Base-by-base conservation (phyloP, 2,797 vertebrate species). In the Tauraco hartlaubi region DNA sequence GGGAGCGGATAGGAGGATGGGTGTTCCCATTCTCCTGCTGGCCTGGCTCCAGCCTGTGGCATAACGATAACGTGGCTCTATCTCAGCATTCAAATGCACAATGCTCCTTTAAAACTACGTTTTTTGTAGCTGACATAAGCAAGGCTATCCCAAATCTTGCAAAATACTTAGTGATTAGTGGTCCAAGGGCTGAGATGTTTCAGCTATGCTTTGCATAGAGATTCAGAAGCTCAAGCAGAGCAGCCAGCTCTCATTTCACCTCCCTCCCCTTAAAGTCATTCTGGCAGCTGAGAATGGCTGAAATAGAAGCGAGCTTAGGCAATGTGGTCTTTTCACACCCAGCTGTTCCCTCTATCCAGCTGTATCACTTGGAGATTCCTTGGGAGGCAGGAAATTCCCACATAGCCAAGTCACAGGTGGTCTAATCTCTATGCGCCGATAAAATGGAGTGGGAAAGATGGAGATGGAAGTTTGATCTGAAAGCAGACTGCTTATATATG, bases 1-100 rank as follows among this genome's bases (percentile, higher is more conserved):
- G 35, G 37, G 85, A 95, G 64, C 67, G 95, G 91, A 97, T 62
- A 80, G 56, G 39, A 83, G 46, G 59, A 78, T 77, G 88, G 79
- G 84, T 78, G 86, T 94, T 96, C 68, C 91, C 31, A 0, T 33
- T 73, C 63, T 74, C 75, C 72, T 79, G 25, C 75, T 77, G 93
- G 66, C 67, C 39, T 51, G 5, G 31, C 58, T 92, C 85, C 92
- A 69, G 43, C 28, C 39, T 8, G 16, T 51, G 56, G 33, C 31
- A 9, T 64, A 54, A 46, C 0, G 35, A 73, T 81, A 71, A 39
- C 8, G 7, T 94, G 78, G 67, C 71, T 91, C 71, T 72, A 39
- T 63, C 62, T 82, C 31, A 9, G 25, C 19, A 35, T 86, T 86
- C 33, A 83, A 25, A 61, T 12, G 12, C 18, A 68, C 21, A 51